Percentiles rank a stretch among this genome's conserved stretches.
These are phyloP conservation scores for Brachypalpus laphriformis DNA, from an alignment of 2,888 invertebrate genomes.

Conservation along the genomic window DNA sequence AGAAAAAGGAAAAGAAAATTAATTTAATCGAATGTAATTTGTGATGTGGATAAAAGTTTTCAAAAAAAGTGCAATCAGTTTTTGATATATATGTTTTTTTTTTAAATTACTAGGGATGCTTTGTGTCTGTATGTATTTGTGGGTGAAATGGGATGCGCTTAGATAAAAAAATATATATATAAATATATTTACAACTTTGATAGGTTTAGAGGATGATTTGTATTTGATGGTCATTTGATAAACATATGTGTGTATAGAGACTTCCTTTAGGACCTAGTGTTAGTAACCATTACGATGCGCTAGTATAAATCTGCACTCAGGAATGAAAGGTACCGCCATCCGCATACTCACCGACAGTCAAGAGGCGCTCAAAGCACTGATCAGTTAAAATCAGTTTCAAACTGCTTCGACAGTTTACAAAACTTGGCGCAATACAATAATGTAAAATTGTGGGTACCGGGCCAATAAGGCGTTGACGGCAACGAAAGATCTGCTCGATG, in stretches of 20 bases:
- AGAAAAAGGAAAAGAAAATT: constrained; percentile 8
- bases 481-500: too few species aligned
- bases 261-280: too few species aligned
- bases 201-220: not conserved
- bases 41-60: not conserved
- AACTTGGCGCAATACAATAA: too few species aligned
- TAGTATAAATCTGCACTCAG: too few species aligned
- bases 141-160: constrained; percentile 56
- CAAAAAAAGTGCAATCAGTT: constrained; percentile 27
- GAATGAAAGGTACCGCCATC: too few species aligned
- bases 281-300: too few species aligned
- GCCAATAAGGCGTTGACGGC: too few species aligned
- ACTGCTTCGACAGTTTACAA: too few species aligned
- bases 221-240: constrained; percentile 39
- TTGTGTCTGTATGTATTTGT: constrained; percentile 26
- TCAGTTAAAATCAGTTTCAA: too few species aligned
- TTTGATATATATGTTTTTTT: not conserved
- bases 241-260: not conserved
- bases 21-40: constrained; percentile 51
- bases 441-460: too few species aligned
- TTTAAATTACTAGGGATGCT: constrained; percentile 35
- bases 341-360: too few species aligned
- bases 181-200: constrained; percentile 41
- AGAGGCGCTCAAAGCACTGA: too few species aligned
- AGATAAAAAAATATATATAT: constrained; percentile 9